Conservation (phyloP, 92 coral and sea anemone genomes). For the Micromussa lordhowensis region DNA sequence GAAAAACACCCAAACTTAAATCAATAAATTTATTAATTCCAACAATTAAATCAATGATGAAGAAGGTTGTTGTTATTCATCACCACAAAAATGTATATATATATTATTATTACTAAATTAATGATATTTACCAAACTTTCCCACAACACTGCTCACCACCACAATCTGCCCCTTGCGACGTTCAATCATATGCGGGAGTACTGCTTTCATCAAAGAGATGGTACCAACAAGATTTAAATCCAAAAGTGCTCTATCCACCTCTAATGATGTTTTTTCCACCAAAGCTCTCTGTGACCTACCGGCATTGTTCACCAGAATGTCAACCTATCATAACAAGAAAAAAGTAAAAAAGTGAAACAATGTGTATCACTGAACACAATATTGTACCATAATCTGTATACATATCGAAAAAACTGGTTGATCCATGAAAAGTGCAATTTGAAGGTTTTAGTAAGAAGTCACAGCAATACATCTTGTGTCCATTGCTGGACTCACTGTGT, state of each 20-base stretch:
- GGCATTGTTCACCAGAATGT: constrained; percentile 85
- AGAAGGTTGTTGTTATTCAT: too few relatives aligned
- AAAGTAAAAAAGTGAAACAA: too few relatives aligned
- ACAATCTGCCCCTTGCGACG: constrained; percentile 75
- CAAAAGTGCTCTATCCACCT: constrained; percentile 75
- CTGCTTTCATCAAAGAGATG: constrained; percentile 84
- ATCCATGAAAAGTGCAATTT: too few relatives aligned
- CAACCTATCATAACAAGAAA: constrained; percentile 45
- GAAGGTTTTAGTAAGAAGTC: too few relatives aligned
- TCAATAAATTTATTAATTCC: not conserved
- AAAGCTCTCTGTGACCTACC: constrained; percentile 74
- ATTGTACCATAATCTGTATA: too few relatives aligned
- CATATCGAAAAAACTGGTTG: too few relatives aligned
- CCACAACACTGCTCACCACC: constrained; percentile 81
- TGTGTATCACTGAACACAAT: too few relatives aligned
- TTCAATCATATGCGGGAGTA: constrained; percentile 79
- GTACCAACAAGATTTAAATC: constrained; percentile 82
- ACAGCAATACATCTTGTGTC: too few relatives aligned
- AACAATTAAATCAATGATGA: not conserved
- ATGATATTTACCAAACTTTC: constrained; percentile 74
- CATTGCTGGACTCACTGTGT: too few relatives aligned
- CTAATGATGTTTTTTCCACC: constrained; percentile 64
- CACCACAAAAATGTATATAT: too few relatives aligned
- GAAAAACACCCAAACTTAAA: not conserved
- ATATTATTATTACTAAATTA: too few relatives aligned